Conservation (phyloP, 2,797 vertebrate genomes). For the Phylloscopus collybita region DNA sequence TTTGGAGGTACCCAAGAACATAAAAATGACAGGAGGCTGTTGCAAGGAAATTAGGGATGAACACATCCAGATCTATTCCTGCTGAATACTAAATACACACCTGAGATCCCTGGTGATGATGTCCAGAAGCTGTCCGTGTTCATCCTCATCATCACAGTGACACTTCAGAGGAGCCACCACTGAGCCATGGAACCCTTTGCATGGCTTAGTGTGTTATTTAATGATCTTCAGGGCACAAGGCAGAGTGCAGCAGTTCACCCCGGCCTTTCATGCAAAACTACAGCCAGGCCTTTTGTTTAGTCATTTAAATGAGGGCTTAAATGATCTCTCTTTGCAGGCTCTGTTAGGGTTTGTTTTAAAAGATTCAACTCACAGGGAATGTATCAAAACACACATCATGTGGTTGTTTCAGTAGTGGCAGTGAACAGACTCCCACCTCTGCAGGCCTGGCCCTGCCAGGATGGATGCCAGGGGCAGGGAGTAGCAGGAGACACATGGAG, state of each 20-base stretch:
- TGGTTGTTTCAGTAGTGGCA: background rate
- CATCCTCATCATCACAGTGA: background rate
- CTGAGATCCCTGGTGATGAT: background rate
- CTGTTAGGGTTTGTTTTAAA: background rate
- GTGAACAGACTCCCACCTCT: background rate
- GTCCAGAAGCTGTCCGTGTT: background rate
- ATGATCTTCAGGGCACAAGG: background rate
- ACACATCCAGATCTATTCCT: background rate
- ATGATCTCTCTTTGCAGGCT: background rate
- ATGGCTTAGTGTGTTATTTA: background rate
- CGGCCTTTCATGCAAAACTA: background rate
- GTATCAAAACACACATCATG: background rate
- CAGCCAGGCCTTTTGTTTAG: background rate
- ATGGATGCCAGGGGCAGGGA: background rate
- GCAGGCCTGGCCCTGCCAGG: background rate
- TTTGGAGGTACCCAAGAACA: background rate
- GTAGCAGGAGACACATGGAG: background rate
- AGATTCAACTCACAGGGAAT: background rate
- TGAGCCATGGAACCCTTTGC: background rate
- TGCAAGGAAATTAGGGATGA: background rate
- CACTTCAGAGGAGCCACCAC: background rate
- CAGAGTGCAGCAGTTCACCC: background rate
- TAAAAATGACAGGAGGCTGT: background rate
- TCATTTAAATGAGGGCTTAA: background rate
- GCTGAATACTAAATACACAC: slow-evolving; percentile 3